Base-by-base conservation (phyloP, 2,113 vertebrate genomes). In the Herpailurus yagouaroundi region DNA sequence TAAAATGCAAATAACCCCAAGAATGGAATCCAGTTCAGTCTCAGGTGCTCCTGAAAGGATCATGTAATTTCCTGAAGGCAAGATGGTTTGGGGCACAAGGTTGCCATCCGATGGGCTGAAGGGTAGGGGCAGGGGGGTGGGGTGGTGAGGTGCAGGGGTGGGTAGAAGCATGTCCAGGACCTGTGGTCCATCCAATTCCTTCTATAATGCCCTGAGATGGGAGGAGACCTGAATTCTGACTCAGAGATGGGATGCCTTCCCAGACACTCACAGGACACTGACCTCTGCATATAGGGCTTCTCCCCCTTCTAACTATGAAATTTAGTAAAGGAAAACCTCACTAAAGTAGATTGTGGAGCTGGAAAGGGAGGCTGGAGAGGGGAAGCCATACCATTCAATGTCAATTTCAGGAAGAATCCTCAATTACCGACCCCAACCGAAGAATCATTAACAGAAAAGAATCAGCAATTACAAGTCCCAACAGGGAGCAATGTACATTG, bases 1-100 rank as follows among this genome's bases (percentile, higher is more conserved):
- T 93, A 94, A 96, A 96, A 95, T 94, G 79, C 57, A 96, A 92
- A 94, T 90, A 94, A 36, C 27, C 21, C 69, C 66, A 76, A 93
- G 79, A 95, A 96, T 63, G 79, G 80, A 97, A 91, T 82, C 33
- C 48, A 36, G 77, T 38, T 38, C 86, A 68, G 36, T 79, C 82
- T 96, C 73, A 52, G 73, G 79, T 60, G 11, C 52, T 91, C 79
- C 38, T 25, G n/a, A 52, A 88, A 57, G n/a, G 7, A 87, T 90
- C 63, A 50, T n/a, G 82, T 96, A 31, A 60, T 89, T 94, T 91
- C n/a, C 91, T 86, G 31, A 77, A 95, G 81, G 45, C 31, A 69
- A 31, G 60, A 84, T 31, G 29, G 27, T 33, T 74, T 89, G 45
- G 63, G 41, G 11, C 23, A 64, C 31, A 23, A n/a, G 85, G 5